phyloP scores from a whole-genome alignment of 2,113 vertebrate species.

The Aegypius monachus region DNA sequence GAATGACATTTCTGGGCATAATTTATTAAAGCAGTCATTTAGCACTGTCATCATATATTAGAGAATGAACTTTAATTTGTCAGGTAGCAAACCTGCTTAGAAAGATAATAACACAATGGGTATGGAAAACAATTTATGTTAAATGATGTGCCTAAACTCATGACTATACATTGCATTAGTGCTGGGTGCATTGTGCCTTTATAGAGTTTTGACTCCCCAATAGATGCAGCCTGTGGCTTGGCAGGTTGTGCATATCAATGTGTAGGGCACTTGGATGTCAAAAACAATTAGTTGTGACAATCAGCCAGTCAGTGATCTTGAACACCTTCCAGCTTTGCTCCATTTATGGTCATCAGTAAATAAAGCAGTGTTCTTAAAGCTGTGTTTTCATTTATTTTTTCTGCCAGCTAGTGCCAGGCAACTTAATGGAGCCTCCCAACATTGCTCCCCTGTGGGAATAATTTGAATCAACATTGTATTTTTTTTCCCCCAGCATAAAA shows the following conservation, averaged over 20 bases:
- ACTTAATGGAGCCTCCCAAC: neutral
- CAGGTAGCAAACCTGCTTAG: neutral
- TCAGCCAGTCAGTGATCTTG: conserved; percentile 5
- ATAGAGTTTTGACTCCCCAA: neutral
- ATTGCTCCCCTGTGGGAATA: neutral
- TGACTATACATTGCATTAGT: neutral
- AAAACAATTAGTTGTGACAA: conserved; percentile 45
- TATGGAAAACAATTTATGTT: neutral
- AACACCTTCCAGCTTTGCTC: conserved; percentile 45
- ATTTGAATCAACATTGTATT: neutral
- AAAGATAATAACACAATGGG: neutral
- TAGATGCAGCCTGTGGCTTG: neutral
- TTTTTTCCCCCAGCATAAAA: neutral
- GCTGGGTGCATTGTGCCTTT: neutral
- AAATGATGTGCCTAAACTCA: neutral
- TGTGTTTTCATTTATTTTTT: conserved; percentile 47
- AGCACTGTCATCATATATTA: neutral
- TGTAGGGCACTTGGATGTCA: neutral
- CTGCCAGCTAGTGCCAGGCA: conserved; percentile 55
- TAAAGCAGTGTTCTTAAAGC: conserved; percentile 28
- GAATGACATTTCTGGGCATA: neutral
- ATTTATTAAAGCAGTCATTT: neutral
- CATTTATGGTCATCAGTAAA: conserved; percentile 39
- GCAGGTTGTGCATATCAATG: neutral
- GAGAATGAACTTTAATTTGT: neutral